Percentiles rank a stretch among this genome's conserved stretches.
Conservation (phyloP, 2,797 vertebrate species). For the Acestrorhynchus altus region DNA sequence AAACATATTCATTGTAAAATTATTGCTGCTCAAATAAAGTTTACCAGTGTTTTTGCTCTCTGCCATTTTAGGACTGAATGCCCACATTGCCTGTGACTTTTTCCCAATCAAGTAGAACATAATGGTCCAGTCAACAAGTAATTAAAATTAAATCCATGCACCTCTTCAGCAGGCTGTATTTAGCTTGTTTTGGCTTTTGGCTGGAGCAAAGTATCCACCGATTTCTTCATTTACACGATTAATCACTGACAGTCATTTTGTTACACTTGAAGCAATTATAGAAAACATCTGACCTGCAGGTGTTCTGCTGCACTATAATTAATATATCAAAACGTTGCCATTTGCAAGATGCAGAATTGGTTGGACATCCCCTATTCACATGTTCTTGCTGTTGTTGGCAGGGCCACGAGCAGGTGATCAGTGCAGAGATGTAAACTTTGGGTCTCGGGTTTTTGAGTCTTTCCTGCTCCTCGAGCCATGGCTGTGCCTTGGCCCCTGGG, state of each 20-base stretch:
- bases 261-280: not conserved
- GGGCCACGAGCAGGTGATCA: constrained; percentile 29
- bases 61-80: not conserved
- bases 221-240: not conserved
- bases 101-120: not conserved
- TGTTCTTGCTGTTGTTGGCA: too few relatives aligned
- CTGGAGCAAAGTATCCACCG: not conserved
- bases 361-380: not conserved
- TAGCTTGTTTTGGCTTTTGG: not conserved
- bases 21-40: constrained; percentile 52
- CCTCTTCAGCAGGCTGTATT: not conserved
- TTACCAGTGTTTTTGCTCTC: constrained; percentile 12
- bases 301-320: not conserved
- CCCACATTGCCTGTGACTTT: not conserved
- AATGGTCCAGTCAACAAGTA: not conserved
- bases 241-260: not conserved
- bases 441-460: constrained; percentile 37
- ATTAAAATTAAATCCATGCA: not conserved
- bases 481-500: constrained; percentile 43
- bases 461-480: constrained; percentile 43
- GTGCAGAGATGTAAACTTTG: constrained; percentile 54
- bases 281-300: constrained; percentile 21
- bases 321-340: not conserved
- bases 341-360: not conserved
- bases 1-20: constrained; percentile 47